Evolutionary conservation across 2,888 invertebrate species (phyloP), one percentile per base, ranked within the genome.

Genomic region (Phlogophora meticulosa): DNA sequence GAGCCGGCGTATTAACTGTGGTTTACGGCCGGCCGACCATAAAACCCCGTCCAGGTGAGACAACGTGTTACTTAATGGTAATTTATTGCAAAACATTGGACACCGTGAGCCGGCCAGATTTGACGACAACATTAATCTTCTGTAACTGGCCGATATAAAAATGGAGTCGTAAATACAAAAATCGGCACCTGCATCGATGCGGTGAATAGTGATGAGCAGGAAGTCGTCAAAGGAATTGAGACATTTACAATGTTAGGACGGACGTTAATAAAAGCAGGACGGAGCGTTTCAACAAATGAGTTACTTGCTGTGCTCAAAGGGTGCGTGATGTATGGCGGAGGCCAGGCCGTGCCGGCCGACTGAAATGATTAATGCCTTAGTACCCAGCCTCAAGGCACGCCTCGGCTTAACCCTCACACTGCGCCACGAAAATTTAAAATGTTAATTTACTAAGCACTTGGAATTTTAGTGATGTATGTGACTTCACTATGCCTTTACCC

Each of bases 51-150:
- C 83, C 87, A 87, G 85, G 86, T 86, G 89, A 88, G 91, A 90
- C 91, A 91, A 92, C 91, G 92, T 93, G 94, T 94, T 94, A 94
- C 90, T 94, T 94, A 93, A 94, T 92, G 90, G 88, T 93, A 94
- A 95, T 95, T 94, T 95, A 95, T 94, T 93, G 94, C 93, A 88
- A 88, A 90, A 91, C 91, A 88, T 84, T 84, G 88, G 86, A 88
- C 88, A 88, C 88, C 68, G 85, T 87, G 85, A 87, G 85, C 85
- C 83, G 86, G 71, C 83, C 84, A 76, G 84, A 88, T 88, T 92
- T 91, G 90, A 92, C 86, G 91, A 93, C 90, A 89, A 76, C 92
- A 94, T 94, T 92, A 93, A 94, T 94, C 92, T 93, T 88, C 82
- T 78, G 87, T 93, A 93, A 94, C 89, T 86, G 91, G 88, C 84